A percentile compares a stretch with the other conserved stretches of the same genome.
Conservation (phyloP, 2,797 vertebrate species). For the Molossus molossus region DNA sequence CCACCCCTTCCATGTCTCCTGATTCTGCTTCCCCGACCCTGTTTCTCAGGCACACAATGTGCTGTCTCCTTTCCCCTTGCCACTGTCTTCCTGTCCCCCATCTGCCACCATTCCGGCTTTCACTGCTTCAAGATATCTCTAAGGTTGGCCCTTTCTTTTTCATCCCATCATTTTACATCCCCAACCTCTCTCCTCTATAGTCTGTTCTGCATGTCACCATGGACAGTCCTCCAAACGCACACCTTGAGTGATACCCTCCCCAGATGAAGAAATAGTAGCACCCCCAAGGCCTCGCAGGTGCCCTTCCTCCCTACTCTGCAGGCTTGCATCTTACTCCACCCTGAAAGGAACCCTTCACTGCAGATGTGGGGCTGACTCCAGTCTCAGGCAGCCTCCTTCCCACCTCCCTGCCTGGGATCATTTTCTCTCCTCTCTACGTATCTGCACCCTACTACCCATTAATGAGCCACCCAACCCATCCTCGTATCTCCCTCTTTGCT, state of each 20-base stretch:
- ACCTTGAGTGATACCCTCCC: not conserved
- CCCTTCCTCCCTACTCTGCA: not conserved
- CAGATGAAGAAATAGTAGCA: not conserved
- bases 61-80: no score
- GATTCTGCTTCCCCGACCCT: not conserved
- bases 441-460: not conserved
- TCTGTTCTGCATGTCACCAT: not conserved
- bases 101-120: not conserved
- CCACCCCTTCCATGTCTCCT: not conserved
- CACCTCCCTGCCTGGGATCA: not conserved
- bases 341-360: not conserved
- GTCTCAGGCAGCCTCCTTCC: not conserved
- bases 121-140: not conserved
- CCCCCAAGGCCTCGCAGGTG: not conserved
- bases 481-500: not conserved
- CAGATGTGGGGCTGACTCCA: not conserved
- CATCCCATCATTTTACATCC: not conserved
- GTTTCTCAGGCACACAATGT: not conserved
- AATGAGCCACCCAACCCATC: not conserved
- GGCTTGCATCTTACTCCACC: not conserved
- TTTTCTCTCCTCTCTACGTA: not conserved
- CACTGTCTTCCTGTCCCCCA: not conserved
- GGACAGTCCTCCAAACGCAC: accelerated
- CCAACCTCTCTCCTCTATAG: not conserved
- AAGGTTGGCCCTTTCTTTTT: not conserved